A percentile compares a stretch with the other conserved stretches of the same genome.
Conservation (phyloP, 1,140 invertebrate genomes). For the Listronotus bonariensis region DNA sequence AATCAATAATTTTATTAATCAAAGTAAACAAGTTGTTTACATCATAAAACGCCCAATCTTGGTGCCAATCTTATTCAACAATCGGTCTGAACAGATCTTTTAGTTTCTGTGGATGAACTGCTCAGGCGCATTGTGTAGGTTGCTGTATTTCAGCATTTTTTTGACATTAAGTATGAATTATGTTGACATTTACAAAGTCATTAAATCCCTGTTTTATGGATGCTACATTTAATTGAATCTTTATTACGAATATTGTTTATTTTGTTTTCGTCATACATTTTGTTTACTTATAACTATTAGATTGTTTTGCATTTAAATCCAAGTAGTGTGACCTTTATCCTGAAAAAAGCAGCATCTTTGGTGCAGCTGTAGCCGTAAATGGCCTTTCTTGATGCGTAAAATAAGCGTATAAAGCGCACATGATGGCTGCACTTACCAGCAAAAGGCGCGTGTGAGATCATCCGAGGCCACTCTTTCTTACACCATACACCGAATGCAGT, state of each 20-base stretch:
- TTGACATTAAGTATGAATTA: background rate
- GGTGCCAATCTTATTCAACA: constrained; percentile 1
- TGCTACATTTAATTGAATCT: background rate
- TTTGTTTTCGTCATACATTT: too few species aligned
- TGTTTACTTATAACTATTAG: too few species aligned
- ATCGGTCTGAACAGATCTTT: too few species aligned
- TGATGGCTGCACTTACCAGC: constrained; percentile 39
- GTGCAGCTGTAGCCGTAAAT: constrained; percentile 1
- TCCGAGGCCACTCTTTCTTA: constrained; percentile 48
- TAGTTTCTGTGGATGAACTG: background rate
- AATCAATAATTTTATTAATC: background rate
- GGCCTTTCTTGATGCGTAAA: background rate
- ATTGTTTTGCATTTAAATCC: too few species aligned
- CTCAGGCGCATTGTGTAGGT: constrained; percentile 18
- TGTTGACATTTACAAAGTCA: too few species aligned
- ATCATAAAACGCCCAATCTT: constrained; percentile 20
- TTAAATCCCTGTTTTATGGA: too few species aligned
- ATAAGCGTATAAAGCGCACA: background rate
- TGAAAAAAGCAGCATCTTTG: constrained; percentile 4
- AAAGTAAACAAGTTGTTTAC: constrained; percentile 23
- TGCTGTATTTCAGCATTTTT: background rate
- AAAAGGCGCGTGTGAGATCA: constrained; percentile 43
- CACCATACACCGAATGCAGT: constrained; percentile 45
- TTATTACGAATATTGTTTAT: constrained; percentile 1
- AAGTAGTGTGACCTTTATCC: too few species aligned